A percentile compares a stretch with the other conserved stretches of the same genome.
phyloP scores from a whole-genome alignment of 2,797 vertebrate genomes.

The Prunella strophiata region DNA sequence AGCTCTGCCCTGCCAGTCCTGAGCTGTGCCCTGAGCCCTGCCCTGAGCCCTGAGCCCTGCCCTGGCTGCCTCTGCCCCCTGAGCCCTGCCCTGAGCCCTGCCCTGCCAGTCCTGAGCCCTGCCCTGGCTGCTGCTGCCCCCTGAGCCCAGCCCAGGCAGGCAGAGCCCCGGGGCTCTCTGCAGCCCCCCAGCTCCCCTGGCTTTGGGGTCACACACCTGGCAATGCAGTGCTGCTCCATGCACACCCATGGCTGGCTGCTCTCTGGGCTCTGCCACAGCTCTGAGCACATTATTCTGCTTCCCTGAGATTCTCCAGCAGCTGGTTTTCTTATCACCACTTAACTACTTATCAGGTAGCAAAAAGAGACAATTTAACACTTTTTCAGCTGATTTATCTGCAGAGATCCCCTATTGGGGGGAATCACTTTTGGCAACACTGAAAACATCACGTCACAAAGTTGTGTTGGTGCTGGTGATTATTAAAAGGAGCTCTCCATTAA shows the following conservation, averaged over 20 bases:
- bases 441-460: conserved; percentile 1
- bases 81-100: too few relatives aligned
- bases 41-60: too few relatives aligned
- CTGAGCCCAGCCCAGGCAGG: too few relatives aligned
- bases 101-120: too few relatives aligned
- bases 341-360: conserved; percentile 74
- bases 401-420: conserved; percentile 10
- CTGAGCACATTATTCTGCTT: conserved; percentile 51
- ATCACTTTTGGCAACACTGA: background rate
- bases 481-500: conserved; percentile 41
- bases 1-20: background rate
- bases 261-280: conserved; percentile 19
- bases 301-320: conserved; percentile 48
- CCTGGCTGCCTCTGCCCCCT: too few relatives aligned
- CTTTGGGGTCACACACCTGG: background rate
- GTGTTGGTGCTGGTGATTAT: conserved; percentile 22
- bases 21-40: background rate
- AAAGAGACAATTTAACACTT: conserved; percentile 65
- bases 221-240: background rate
- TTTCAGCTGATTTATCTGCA: conserved; percentile 45
- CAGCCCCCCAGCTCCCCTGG: too few relatives aligned
- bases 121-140: too few relatives aligned
- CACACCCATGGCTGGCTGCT: background rate
- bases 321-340: conserved; percentile 60
- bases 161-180: background rate